Conservation (phyloP, 1,140 invertebrate genomes). For the Liolophura sinensis region DNA sequence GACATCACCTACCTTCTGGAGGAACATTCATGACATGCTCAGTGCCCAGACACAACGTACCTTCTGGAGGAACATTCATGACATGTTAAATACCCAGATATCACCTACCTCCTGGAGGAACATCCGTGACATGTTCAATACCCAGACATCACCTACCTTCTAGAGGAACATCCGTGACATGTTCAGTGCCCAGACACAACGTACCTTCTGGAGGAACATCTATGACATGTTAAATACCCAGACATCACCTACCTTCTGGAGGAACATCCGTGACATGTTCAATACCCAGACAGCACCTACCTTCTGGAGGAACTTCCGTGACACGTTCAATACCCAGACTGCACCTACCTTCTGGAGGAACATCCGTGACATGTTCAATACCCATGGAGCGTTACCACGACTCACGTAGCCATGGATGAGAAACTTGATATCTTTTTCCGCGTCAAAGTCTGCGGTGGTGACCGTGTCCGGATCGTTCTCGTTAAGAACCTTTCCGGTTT, state of each 20-base stretch:
- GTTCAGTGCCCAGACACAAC: constrained; percentile 61
- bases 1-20: constrained; percentile 6
- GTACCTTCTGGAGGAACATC: no score
- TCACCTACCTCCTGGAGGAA: not conserved
- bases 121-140: no score
- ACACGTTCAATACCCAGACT: no score
- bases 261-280: constrained; percentile 12
- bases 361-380: constrained; percentile 13
- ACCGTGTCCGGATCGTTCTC: constrained; percentile 35
- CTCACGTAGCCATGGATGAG: constrained; percentile 17
- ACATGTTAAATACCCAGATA: constrained; percentile 15
- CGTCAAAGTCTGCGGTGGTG: constrained; percentile 59
- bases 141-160: no score
- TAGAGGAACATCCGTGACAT: constrained; percentile 9
- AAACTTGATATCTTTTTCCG: constrained; percentile 18
- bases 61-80: constrained; percentile 2
- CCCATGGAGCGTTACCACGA: constrained; percentile 8
- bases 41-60: constrained; percentile 9
- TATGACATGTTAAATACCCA: no score
- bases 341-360: not conserved
- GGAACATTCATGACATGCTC: constrained; percentile 19
- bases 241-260: no score
- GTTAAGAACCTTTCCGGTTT: constrained; percentile 17
- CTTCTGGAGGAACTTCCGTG: no score
- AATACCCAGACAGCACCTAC: constrained; percentile 5